Percentiles rank a stretch among this genome's conserved stretches.
These are phyloP conservation scores for Amphiprion percula DNA, from an alignment of 2,113 vertebrate genomes.

Conservation along the genomic window DNA sequence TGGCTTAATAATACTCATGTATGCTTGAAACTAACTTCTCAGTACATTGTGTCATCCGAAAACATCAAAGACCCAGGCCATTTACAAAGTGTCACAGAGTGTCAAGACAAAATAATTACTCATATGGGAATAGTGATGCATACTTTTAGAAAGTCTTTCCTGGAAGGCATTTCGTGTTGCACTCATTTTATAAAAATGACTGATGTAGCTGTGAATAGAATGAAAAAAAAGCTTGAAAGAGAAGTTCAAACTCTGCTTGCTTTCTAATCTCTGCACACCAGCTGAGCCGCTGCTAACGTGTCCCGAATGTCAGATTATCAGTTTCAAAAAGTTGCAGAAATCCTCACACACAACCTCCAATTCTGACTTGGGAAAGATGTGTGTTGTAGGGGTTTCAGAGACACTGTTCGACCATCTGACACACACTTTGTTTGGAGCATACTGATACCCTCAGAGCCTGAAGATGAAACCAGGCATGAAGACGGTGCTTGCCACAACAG, in stretches of 20 bases:
- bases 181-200: neutral
- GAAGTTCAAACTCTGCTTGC: constrained; percentile 2
- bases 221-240: constrained; percentile 8
- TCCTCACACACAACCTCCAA: neutral
- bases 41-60: neutral
- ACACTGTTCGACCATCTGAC: neutral
- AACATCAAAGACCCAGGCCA: neutral
- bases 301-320: constrained; percentile 2
- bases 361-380: neutral
- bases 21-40: neutral
- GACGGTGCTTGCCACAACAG: constrained; percentile 2
- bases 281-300: constrained; percentile 3
- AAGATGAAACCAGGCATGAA: neutral
- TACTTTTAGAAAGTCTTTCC: constrained; percentile 1
- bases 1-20: neutral
- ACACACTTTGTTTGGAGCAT: neutral
- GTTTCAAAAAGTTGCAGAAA: neutral
- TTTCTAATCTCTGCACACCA: constrained; percentile 1
- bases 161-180: constrained; percentile 4
- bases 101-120: neutral
- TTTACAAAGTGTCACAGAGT: neutral
- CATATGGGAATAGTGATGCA: constrained; percentile 4
- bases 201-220: constrained; percentile 17
- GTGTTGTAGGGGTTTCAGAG: neutral
- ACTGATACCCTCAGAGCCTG: neutral